These are phyloP conservation scores for Gambelia wislizenii DNA, from an alignment of 2,797 vertebrate genomes.

Conservation along the genomic window DNA sequence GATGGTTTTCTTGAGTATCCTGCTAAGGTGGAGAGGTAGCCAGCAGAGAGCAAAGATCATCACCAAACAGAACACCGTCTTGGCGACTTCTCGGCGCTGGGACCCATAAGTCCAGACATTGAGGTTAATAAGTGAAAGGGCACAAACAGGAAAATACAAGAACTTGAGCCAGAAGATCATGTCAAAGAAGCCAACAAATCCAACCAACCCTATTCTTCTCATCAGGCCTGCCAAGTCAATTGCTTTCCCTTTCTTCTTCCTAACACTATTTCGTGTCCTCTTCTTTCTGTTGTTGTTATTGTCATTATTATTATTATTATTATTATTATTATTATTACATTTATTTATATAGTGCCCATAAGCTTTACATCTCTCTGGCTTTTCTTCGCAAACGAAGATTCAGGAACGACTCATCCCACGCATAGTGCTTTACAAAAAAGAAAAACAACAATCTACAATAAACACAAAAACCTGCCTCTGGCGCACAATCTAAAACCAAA, in stretches of 20 bases:
- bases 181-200: not conserved
- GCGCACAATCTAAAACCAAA: too few relatives aligned
- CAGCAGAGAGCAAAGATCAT: constrained; percentile 92
- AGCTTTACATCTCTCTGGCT: too few relatives aligned
- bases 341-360: too few relatives aligned
- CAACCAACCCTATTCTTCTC: not conserved
- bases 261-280: not conserved
- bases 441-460: too few relatives aligned
- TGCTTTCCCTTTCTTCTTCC: not conserved
- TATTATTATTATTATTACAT: too few relatives aligned
- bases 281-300: too few relatives aligned
- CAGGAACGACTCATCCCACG: too few relatives aligned
- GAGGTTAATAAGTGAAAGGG: not conserved
- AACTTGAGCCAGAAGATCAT: too few relatives aligned
- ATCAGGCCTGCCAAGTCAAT: not conserved
- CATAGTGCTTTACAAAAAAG: too few relatives aligned
- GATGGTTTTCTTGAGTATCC: constrained; percentile 90
- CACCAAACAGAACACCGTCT: constrained; percentile 92
- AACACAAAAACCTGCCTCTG: too few relatives aligned
- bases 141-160: not conserved
- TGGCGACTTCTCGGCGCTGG: constrained; percentile 85
- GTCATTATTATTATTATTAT: too few relatives aligned
- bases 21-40: constrained; percentile 91
- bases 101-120: not conserved
- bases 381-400: too few relatives aligned